These are phyloP conservation scores for Polyodon spathula DNA, from an alignment of 2,113 vertebrate species.

Conservation along the genomic window DNA sequence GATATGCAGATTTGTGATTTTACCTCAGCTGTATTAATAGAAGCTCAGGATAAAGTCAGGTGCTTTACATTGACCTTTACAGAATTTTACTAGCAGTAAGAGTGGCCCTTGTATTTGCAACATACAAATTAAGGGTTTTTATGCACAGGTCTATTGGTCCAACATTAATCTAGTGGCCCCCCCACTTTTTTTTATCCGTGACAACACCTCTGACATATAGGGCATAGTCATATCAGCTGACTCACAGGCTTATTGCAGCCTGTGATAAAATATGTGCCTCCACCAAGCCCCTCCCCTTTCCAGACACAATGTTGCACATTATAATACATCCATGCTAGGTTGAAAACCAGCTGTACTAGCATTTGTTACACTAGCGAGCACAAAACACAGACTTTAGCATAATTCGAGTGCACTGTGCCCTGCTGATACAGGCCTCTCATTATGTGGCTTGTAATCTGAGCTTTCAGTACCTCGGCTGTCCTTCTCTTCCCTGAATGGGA, in stretches of 20 bases:
- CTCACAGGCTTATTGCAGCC: neutral
- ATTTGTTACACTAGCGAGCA: conserved; percentile 17
- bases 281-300: neutral
- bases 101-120: no score
- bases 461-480: conserved; percentile 17
- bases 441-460: conserved; percentile 23
- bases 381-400: conserved; percentile 24
- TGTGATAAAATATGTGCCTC: neutral
- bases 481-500: conserved; percentile 18
- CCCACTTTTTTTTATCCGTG: neutral
- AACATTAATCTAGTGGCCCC: neutral
- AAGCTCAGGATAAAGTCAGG: no score
- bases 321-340: conserved; percentile 12
- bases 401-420: conserved; percentile 6
- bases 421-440: conserved; percentile 25
- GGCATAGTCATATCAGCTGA: neutral
- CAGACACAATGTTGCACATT: conserved; percentile 13
- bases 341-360: conserved; percentile 19
- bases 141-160: neutral
- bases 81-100: no score
- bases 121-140: no score
- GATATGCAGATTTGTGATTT: no score
- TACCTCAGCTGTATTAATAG: no score
- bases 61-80: no score
- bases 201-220: neutral